These are phyloP conservation scores for Papilio machaon DNA, from an alignment of 1,140 invertebrate genomes.

Conservation along the genomic window DNA sequence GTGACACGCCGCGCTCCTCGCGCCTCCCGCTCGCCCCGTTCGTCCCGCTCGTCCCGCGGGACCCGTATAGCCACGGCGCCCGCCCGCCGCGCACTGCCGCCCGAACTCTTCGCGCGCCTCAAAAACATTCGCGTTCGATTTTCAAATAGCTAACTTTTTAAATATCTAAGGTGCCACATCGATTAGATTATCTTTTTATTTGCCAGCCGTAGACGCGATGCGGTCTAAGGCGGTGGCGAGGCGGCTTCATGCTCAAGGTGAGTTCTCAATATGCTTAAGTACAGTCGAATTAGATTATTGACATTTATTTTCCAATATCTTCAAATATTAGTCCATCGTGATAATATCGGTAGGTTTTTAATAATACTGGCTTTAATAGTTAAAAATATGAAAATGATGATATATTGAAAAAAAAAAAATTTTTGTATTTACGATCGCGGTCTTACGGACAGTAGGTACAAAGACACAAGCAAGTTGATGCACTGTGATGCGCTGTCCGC, in stretches of 20 bases:
- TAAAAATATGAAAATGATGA: background rate
- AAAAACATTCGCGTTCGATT: slow-evolving; percentile 53
- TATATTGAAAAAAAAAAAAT: background rate
- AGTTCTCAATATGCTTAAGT: slow-evolving; percentile 48
- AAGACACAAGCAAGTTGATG: slow-evolving; percentile 74
- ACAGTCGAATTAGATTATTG: slow-evolving; percentile 26
- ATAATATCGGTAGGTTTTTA: background rate
- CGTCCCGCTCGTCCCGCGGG: slow-evolving; percentile 57
- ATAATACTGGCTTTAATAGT: background rate
- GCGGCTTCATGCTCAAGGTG: slow-evolving; percentile 81
- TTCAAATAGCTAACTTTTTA: slow-evolving; percentile 64
- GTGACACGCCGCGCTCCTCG: slow-evolving; percentile 73
- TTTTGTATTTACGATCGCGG: background rate
- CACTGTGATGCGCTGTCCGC: slow-evolving; percentile 69
- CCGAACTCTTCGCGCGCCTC: slow-evolving; percentile 55
- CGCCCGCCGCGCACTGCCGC: slow-evolving; percentile 63
- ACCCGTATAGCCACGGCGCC: slow-evolving; percentile 62
- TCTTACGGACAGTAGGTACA: slow-evolving; percentile 67
- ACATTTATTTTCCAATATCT: background rate
- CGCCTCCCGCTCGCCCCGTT: slow-evolving; percentile 45
- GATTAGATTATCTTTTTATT: slow-evolving; percentile 64
- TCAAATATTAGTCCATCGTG: background rate
- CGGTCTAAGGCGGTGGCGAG: slow-evolving; percentile 83
- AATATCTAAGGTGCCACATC: slow-evolving; percentile 64
- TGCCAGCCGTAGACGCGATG: slow-evolving; percentile 72